A percentile compares a stretch with the other conserved stretches of the same genome.
phyloP scores from a whole-genome alignment of 1,140 invertebrate genomes.

The Papilio polytes region DNA sequence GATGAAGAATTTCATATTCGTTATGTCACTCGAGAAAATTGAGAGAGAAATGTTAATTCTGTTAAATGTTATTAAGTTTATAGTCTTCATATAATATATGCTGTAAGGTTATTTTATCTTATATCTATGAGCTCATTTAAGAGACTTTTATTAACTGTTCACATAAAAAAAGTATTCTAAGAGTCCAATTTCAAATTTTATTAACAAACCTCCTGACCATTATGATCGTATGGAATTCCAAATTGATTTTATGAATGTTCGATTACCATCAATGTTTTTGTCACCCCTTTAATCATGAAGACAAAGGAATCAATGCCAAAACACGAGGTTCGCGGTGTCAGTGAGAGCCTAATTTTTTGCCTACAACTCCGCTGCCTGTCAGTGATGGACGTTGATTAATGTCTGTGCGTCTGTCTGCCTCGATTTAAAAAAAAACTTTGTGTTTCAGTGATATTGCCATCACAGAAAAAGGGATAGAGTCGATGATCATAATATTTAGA shows the following conservation, averaged over 20 bases:
- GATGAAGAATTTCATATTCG: slow-evolving; percentile 73
- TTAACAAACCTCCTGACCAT: neutral
- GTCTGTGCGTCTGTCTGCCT: slow-evolving; percentile 72
- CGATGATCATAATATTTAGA: neutral
- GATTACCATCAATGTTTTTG: slow-evolving; percentile 18
- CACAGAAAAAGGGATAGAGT: slow-evolving; percentile 50
- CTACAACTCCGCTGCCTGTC: slow-evolving; percentile 52
- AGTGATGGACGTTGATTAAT: slow-evolving; percentile 82
- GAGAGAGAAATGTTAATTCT: slow-evolving; percentile 49
- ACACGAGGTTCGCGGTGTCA: slow-evolving; percentile 38
- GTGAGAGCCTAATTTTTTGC: slow-evolving; percentile 53
- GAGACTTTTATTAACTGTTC: too few relatives aligned
- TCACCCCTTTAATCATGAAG: slow-evolving; percentile 29
- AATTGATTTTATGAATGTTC: neutral
- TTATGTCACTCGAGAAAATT: slow-evolving; percentile 48
- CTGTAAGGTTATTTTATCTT: neutral
- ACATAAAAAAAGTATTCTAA: neutral
- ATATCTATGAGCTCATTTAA: neutral
- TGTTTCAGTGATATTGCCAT: slow-evolving; percentile 70
- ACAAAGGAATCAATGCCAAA: slow-evolving; percentile 45
- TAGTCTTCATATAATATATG: neutral
- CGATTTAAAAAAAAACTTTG: slow-evolving; percentile 78
- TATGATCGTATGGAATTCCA: neutral
- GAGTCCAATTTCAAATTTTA: neutral
- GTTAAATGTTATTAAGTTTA: slow-evolving; percentile 41